A percentile compares a stretch with the other conserved stretches of the same genome.
phyloP scores from a whole-genome alignment of 1,140 invertebrate species.

The Lasioglossum albipes region DNA sequence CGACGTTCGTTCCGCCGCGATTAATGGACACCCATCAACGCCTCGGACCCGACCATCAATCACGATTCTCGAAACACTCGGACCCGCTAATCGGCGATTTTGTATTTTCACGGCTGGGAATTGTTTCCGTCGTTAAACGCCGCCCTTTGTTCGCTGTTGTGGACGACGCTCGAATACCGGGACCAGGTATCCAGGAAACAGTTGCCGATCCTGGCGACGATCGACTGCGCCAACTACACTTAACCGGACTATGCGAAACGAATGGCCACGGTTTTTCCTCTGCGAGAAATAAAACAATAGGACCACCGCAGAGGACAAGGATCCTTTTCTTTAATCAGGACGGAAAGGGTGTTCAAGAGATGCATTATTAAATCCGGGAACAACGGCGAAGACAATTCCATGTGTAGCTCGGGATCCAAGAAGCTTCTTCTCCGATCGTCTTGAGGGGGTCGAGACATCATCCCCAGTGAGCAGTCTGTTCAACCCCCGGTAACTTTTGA shows the following conservation, averaged over 20 bases:
- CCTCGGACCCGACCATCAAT: constrained; percentile 71
- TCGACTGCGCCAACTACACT: too few species aligned
- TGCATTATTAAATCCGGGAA: background rate
- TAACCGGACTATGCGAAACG: too few species aligned
- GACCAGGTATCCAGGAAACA: background rate
- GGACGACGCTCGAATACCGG: background rate
- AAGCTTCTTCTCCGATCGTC: background rate
- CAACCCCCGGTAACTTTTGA: background rate
- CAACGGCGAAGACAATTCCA: background rate
- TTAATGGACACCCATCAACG: constrained; percentile 78
- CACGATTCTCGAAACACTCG: constrained; percentile 68
- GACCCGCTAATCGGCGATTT: constrained; percentile 62
- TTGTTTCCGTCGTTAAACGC: constrained; percentile 54
- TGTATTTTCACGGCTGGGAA: constrained; percentile 53
- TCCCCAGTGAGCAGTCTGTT: background rate
- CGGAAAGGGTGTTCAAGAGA: background rate
- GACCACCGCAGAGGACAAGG: too few species aligned
- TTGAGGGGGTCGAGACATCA: background rate
- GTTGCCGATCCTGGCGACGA: background rate
- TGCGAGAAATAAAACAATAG: too few species aligned
- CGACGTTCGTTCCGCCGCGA: constrained; percentile 70
- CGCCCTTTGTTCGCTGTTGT: constrained; percentile 3
- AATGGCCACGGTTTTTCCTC: too few species aligned
- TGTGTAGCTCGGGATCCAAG: too few species aligned
- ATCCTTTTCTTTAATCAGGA: too few species aligned